A percentile compares a stretch with the other conserved stretches of the same genome.
phyloP scores from a whole-genome alignment of 2,113 vertebrate genomes.

The Haplochromis vanheusdeni region DNA sequence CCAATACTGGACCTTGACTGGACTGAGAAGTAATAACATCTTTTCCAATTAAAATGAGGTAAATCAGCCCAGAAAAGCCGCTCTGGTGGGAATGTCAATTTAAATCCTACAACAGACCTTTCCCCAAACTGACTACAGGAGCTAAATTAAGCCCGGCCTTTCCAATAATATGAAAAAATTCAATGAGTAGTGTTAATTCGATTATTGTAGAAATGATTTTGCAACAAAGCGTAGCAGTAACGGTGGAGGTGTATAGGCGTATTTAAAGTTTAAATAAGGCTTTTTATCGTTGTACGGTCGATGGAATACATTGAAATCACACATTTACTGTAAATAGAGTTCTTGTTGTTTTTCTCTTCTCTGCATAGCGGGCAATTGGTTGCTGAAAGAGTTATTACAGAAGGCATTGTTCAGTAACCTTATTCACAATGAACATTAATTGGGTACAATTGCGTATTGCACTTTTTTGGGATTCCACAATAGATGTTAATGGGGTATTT shows the following conservation, averaged over 20 bases:
- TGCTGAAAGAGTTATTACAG: neutral
- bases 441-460: neutral
- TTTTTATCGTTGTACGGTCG: neutral
- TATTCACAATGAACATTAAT: neutral
- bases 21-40: neutral
- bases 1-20: neutral
- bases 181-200: neutral
- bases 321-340: neutral
- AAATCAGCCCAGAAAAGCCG: neutral
- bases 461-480: neutral
- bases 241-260: too few species aligned
- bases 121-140: neutral
- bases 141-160: neutral
- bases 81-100: neutral
- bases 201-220: neutral
- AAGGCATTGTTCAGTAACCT: neutral
- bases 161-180: neutral
- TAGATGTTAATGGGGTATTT: slow-evolving; percentile 34
- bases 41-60: slow-evolving; percentile 2
- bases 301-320: neutral
- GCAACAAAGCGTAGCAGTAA: neutral
- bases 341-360: neutral
- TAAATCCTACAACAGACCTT: neutral
- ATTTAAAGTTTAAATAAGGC: neutral
- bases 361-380: neutral